These are phyloP conservation scores for Alauda arvensis DNA, from an alignment of 2,797 vertebrate genomes.

Conservation along the genomic window DNA sequence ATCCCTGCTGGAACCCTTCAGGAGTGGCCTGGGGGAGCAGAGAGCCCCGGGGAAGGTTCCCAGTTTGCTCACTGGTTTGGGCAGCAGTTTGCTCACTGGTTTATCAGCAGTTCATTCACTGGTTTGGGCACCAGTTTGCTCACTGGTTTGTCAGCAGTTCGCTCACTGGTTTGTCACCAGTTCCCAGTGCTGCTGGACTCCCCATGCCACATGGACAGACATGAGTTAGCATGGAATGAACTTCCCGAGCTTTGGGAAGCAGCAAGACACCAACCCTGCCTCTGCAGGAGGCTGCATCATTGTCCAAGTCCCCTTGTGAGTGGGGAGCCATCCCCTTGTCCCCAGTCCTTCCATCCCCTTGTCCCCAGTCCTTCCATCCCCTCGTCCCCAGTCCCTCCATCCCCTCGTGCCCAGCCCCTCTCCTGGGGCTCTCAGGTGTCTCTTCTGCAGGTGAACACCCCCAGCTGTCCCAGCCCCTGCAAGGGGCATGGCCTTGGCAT, in stretches of 20 bases:
- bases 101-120: not conserved
- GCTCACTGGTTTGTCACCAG: not conserved
- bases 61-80: not conserved
- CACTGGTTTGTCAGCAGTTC: not conserved
- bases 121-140: not conserved
- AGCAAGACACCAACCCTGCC: not conserved
- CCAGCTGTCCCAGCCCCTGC: not conserved
- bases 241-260: not conserved
- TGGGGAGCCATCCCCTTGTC: not conserved
- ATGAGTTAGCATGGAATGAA: not conserved
- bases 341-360: not conserved
- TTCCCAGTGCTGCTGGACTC: not conserved
- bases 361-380: too few species aligned
- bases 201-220: rapidly evolving
- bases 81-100: not conserved
- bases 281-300: not conserved
- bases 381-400: not conserved
- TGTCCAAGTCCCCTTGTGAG: not conserved
- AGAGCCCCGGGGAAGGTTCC: not conserved
- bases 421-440: not conserved
- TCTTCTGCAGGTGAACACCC: not conserved
- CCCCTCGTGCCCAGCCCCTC: too few species aligned
- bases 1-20: not conserved
- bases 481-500: not conserved
- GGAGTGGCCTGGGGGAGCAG: rapidly evolving